These are phyloP conservation scores for Glossophaga mutica DNA, from an alignment of 2,797 vertebrate species.

Conservation along the genomic window DNA sequence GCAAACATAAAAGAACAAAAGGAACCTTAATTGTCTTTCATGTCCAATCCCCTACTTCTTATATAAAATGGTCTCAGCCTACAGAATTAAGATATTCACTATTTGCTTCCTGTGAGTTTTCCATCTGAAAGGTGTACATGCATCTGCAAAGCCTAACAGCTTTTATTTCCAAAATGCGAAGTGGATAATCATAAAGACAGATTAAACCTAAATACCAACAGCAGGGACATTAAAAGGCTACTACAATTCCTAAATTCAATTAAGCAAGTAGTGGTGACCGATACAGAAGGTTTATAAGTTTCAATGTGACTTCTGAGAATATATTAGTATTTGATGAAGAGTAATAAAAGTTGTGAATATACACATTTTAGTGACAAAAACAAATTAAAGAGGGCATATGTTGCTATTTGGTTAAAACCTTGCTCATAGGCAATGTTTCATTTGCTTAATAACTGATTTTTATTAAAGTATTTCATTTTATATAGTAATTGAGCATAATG, in stretches of 20 bases:
- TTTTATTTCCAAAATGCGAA: neutral
- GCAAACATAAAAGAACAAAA: conserved; percentile 20
- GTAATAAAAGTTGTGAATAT: neutral
- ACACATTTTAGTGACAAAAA: conserved; percentile 18
- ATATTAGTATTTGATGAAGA: neutral
- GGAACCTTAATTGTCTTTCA: neutral
- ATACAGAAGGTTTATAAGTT: neutral
- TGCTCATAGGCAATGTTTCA: neutral
- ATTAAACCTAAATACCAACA: conserved; percentile 3
- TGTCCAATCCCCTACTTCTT: neutral
- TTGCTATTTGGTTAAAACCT: conserved; percentile 30
- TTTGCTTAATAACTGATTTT: neutral
- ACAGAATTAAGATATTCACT: neutral
- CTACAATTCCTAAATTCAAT: neutral
- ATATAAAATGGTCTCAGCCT: neutral
- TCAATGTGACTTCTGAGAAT: neutral
- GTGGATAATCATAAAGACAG: neutral
- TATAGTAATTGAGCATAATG: conserved; percentile 7
- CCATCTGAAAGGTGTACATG: neutral
- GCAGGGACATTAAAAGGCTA: neutral
- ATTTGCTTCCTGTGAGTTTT: conserved; percentile 14
- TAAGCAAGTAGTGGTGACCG: neutral
- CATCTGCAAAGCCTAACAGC: neutral
- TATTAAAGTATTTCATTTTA: conserved; percentile 31
- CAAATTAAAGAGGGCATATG: neutral